A percentile compares a stretch with the other conserved stretches of the same genome.
Evolutionary conservation across 2,888 invertebrate species (phyloP).

Genomic region (Candidula unifasciata): DNA sequence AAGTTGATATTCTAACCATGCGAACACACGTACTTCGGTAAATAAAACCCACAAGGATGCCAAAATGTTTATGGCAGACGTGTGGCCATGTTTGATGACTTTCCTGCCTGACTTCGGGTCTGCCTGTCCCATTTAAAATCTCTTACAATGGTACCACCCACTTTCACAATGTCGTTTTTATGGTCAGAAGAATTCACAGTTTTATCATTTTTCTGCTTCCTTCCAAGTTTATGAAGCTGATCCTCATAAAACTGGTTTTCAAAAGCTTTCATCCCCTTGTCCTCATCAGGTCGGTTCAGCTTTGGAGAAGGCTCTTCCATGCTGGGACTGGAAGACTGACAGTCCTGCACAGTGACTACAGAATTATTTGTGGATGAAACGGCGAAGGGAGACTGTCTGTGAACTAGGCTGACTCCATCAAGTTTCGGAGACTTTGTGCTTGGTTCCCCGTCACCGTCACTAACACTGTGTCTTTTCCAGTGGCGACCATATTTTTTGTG

Average conservation of each 20-base stretch:
- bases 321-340: slow-evolving; percentile 31
- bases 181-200: background rate
- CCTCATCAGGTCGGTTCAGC: background rate
- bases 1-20: no score
- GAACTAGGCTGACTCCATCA: background rate
- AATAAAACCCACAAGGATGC: no score
- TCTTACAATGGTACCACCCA: background rate
- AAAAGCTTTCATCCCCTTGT: background rate
- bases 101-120: slow-evolving; percentile 65
- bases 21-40: no score
- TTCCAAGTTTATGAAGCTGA: background rate
- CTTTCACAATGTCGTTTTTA: slow-evolving; percentile 15
- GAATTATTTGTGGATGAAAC: slow-evolving; percentile 27
- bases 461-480: slow-evolving; percentile 57
- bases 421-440: background rate
- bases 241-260: background rate
- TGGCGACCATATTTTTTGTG: slow-evolving; percentile 70
- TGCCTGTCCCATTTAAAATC: slow-evolving; percentile 71
- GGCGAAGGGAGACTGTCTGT: background rate
- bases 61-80: no score
- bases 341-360: slow-evolving; percentile 29
- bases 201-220: no score
- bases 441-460: slow-evolving; percentile 36
- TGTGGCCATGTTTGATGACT: slow-evolving; percentile 29
- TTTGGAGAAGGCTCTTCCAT: background rate